These are phyloP conservation scores for Eudyptes chrysolophus DNA, from an alignment of 2,113 vertebrate genomes.

Conservation along the genomic window DNA sequence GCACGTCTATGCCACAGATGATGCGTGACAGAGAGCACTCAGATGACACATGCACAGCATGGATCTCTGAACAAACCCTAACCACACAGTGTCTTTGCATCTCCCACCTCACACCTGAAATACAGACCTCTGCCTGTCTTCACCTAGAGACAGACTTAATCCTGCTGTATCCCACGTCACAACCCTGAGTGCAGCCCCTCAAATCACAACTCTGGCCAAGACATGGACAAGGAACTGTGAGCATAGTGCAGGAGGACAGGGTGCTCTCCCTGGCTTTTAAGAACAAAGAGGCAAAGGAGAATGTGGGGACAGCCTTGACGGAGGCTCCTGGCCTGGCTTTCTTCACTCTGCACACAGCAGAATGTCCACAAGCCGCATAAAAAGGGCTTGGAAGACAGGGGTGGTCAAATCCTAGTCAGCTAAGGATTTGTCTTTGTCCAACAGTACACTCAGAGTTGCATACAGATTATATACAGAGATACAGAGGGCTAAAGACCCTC, in stretches of 20 bases:
- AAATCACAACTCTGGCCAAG: not conserved
- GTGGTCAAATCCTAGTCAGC: not conserved
- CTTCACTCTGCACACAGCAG: not conserved
- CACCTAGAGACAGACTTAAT: not conserved
- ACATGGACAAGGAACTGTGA: not conserved
- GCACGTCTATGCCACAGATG: not conserved
- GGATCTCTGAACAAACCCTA: not conserved
- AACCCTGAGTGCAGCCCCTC: not conserved
- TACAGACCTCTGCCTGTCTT: not conserved
- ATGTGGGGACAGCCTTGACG: not conserved
- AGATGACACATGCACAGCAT: not conserved
- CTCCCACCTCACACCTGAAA: not conserved
- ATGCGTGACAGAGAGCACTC: not conserved
- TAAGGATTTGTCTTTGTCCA: not conserved
- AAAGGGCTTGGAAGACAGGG: not conserved
- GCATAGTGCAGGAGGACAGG: not conserved
- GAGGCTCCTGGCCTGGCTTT: not conserved
- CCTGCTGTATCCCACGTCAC: not conserved
- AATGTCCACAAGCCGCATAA: not conserved
- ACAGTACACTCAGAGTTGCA: not conserved
- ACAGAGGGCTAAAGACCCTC: not conserved
- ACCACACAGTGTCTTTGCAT: not conserved
- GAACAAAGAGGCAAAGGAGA: not conserved
- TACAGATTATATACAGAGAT: not conserved
- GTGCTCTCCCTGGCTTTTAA: not conserved